Base-by-base conservation (phyloP, 2,113 vertebrate species). In the Nanorana parkeri region DNA sequence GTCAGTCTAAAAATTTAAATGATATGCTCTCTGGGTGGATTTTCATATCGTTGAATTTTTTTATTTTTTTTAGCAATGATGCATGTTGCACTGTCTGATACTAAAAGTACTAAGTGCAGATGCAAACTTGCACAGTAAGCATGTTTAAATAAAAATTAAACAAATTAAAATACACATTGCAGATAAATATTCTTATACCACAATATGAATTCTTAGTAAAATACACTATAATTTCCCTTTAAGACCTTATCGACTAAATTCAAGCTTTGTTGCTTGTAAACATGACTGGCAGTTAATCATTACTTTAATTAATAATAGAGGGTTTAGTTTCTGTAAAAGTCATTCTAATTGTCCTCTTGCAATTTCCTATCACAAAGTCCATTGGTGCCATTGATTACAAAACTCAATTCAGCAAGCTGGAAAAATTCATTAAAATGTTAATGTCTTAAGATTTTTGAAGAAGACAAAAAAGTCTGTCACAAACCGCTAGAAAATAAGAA, bases 261-360 rank as follows among this genome's bases (percentile, higher is more conserved):
- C 80, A 60, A 47, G 82, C 36, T 54, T 75, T 86, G 67, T 68
- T 84, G 80, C 52, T 77, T 67, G 82, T 86, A 86, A 85, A 83
- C 24, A 16, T 64, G 81, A 86, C 68, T 86, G 87, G 65, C 80
- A 75, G 66, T 69, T 86, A 84, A 87, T 88, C 84, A 85, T 85
- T 87, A 74, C 72, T 58, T 84, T 84, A 85, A 88, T 85, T 88
- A 86, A 80, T 85, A 85, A 74, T 73, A 81, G 84, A 86, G 84
- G 69, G 84, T 86, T 89, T 85, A 85, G 26, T 77, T 85, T 86
- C 68, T 86, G 78, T 78, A 88, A 55, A 86, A 89, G 72, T 66
- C 19, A 83, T 87, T 84, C 74, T 84, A 80, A 85, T 85, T 86
- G 85, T 84, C 77, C 32, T 81, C 65, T 82, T 71, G 61, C 75